Evolutionary conservation across 2,113 vertebrate genomes (phyloP), one percentile per base, ranked within the genome.

Genomic region (Cheirogaleus medius): DNA sequence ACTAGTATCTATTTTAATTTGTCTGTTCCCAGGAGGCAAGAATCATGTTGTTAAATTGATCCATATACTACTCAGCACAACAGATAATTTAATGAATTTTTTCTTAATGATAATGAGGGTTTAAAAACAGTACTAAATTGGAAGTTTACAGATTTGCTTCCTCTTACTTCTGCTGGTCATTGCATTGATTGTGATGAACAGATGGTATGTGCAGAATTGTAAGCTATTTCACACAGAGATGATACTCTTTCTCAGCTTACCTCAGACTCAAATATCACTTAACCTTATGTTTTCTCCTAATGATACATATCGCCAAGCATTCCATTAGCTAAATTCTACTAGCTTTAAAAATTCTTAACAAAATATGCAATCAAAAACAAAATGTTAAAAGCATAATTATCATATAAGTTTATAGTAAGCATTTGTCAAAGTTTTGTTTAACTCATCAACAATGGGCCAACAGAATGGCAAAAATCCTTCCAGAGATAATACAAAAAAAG

Each of bases 81-180:
- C 18, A 94, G 83, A 92, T 87, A 86, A 92, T 87, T 94, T 96
- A 94, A 96, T 95, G 94, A 96, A 66, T 90, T 86, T 96, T 87
- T 58, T 73, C 80, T 92, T 96, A 97, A 97, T 87, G 87, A 90
- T 95, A 97, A 98, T 97, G 92, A 64, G 54, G 18, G 63, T 47
- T 97, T 95, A 90, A 95, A 94, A 97, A 90, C 71, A 92, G 17
- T 42, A 56, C 69, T 84, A 56, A 96, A 77, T 71, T 60, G 10
- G 80, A 87, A 90, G 84, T 74, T 90, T 95, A 80, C 49, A 92
- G 64, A 80, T 90, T 66, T 77, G 23, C 39, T 7, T 76, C 56
- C 49, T 97, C n/a, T 92, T 39, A 18, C n/a, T 74, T 96, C 87
- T 87, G 37, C 87, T 92, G 97, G 97, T 84, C 95, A 96, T 82